These are phyloP conservation scores for Galago senegalensis DNA, from an alignment of 2,797 vertebrate species.

Conservation along the genomic window DNA sequence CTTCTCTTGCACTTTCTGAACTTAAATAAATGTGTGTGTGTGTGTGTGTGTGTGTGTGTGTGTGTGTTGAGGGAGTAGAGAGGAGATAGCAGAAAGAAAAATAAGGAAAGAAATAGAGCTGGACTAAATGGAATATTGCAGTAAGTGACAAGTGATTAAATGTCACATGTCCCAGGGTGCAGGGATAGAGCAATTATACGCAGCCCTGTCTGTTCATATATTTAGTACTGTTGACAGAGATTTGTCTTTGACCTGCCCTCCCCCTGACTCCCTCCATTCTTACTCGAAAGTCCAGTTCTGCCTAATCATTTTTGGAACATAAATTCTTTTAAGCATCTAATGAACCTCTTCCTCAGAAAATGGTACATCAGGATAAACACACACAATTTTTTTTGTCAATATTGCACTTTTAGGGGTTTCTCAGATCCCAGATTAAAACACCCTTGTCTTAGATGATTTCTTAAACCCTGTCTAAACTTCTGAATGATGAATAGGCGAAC, in stretches of 20 bases:
- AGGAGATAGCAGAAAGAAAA: not conserved
- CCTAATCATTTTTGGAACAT: not conserved
- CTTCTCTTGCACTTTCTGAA: not conserved
- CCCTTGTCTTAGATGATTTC: not conserved
- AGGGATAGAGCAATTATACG: not conserved
- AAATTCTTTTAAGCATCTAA: constrained; percentile 29
- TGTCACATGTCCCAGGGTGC: fast-evolving
- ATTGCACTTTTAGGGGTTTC: not conserved
- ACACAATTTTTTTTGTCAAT: not conserved
- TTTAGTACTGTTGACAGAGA: not conserved
- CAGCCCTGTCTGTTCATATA: not conserved
- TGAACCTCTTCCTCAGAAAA: constrained; percentile 25
- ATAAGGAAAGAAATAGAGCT: not conserved
- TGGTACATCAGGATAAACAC: not conserved
- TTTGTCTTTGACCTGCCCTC: not conserved
- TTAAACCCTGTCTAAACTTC: not conserved
- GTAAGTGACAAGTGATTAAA: not conserved
- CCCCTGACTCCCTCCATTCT: not conserved
- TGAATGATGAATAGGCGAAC: constrained; percentile 4
- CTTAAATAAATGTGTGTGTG: too few species aligned
- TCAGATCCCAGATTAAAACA: not conserved
- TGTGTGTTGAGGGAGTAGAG: not conserved
- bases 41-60: too few species aligned
- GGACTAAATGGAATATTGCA: not conserved
- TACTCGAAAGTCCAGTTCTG: not conserved